Percentiles rank a stretch among this genome's conserved stretches.
phyloP scores from a whole-genome alignment of 2,797 vertebrate species.

The Paramormyrops hopkinsi region DNA sequence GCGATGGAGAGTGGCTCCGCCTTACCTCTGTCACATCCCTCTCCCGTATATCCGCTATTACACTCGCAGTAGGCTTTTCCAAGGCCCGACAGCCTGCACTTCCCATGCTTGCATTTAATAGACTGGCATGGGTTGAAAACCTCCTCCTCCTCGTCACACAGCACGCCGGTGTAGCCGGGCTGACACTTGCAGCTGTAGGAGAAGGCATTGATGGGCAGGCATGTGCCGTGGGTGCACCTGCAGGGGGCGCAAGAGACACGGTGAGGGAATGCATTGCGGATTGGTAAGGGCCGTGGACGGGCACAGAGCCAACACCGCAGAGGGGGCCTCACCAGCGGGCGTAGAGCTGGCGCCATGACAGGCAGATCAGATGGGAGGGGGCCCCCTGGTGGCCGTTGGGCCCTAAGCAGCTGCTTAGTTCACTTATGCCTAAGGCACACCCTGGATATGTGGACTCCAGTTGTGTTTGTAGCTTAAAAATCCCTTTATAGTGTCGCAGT shows the following conservation, averaged over 20 bases:
- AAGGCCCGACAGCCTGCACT: constrained; percentile 84
- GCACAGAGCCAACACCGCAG: neutral
- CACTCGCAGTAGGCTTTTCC: constrained; percentile 94
- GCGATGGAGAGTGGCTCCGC: neutral
- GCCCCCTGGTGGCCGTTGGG: neutral
- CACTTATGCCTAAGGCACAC: neutral
- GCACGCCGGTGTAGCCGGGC: constrained; percentile 81
- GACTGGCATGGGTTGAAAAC: constrained; percentile 76
- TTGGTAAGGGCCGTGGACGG: neutral
- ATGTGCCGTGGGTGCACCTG: constrained; percentile 88
- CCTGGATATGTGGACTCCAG: neutral
- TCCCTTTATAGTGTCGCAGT: neutral
- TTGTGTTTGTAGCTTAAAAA: neutral
- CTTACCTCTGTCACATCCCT: constrained; percentile 87
- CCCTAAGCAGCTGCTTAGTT: neutral
- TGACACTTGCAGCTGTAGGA: constrained; percentile 97
- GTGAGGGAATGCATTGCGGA: neutral
- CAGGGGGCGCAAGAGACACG: constrained; percentile 17
- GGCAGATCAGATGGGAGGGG: neutral
- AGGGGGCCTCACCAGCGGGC: neutral
- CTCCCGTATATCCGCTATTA: constrained; percentile 85
- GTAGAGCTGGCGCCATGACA: neutral
- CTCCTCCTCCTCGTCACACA: constrained; percentile 85
- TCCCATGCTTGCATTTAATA: constrained; percentile 86
- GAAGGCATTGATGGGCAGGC: constrained; percentile 91